Percentiles rank a stretch among this genome's conserved stretches.
phyloP scores from a whole-genome alignment of 2,888 invertebrate genomes.

The Orthosia gothica region DNA sequence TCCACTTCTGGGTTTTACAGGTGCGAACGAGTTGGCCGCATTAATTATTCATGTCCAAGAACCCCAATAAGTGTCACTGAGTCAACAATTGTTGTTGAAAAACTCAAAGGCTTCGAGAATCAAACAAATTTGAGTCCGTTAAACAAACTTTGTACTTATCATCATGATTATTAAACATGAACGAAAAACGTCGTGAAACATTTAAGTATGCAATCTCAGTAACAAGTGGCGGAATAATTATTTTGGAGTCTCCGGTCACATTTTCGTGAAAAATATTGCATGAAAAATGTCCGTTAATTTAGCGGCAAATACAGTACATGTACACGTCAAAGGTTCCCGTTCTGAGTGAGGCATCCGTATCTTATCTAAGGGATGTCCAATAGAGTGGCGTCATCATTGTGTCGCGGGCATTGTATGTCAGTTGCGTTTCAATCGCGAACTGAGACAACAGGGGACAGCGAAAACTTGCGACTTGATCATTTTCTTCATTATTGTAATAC shows the following conservation, averaged over 20 bases:
- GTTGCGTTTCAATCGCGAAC: slow-evolving; percentile 76
- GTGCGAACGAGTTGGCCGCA: slow-evolving; percentile 46
- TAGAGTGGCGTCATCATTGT: slow-evolving; percentile 78
- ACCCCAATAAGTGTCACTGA: slow-evolving; percentile 81
- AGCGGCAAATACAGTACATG: slow-evolving; percentile 57
- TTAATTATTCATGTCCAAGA: slow-evolving; percentile 81
- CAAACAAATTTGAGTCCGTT: slow-evolving; percentile 55
- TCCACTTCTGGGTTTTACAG: slow-evolving; percentile 42
- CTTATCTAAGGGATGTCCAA: slow-evolving; percentile 83
- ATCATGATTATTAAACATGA: slow-evolving; percentile 23
- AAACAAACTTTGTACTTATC: slow-evolving; percentile 41
- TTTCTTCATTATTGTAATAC: slow-evolving; percentile 34
- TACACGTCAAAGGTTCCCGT: slow-evolving; percentile 73
- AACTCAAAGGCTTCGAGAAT: slow-evolving; percentile 68
- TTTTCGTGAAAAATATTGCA: slow-evolving; percentile 22
- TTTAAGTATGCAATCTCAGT: slow-evolving; percentile 34
- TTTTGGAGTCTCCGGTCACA: slow-evolving; percentile 15
- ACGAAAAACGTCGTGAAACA: slow-evolving; percentile 20
- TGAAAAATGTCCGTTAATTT: slow-evolving; percentile 53
- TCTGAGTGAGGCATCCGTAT: slow-evolving; percentile 75
- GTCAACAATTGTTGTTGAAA: slow-evolving; percentile 78
- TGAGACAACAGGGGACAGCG: slow-evolving; percentile 69
- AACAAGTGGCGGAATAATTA: slow-evolving; percentile 33
- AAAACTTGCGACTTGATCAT: slow-evolving; percentile 73
- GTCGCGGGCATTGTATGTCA: slow-evolving; percentile 77